Evolutionary conservation across 1,140 invertebrate genomes (phyloP), one percentile per base, ranked within the genome.

Genomic region (Trachelipus rathkii): DNA sequence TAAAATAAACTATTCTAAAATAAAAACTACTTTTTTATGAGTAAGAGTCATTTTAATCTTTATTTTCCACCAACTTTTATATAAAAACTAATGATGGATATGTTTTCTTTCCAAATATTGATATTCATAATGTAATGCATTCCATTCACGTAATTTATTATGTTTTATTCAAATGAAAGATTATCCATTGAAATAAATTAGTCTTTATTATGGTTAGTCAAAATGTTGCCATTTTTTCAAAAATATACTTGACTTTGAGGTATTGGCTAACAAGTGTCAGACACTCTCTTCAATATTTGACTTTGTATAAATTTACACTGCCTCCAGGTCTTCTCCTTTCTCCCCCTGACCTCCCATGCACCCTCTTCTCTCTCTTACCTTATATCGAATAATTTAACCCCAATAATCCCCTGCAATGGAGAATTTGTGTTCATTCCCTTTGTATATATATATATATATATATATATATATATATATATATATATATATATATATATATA

Each of bases 221-320:
- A 60, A 60, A 60, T 60, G 50, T 60, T 60, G 50, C 50, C 11
- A 60, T 60, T 60, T 60, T 60, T 60, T 60, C 46, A 19, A 60
- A 60, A 33, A 33, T 60, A 15, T 60, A 60, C 8, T 60, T 60
- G 50, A 60, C 50, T 33, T 60, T 60, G 19, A 60, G 50, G 19
- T 60, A 13, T 13, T 60, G 8, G 50, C 8, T 8, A 60, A 60
- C 2, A 60, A 60, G 8, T 60, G n/a, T n/a, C n/a, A 19, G 19
- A 15, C 50, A 60, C 50, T 60, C 50, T 19, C n/a, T 60, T 60
- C 11, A 60, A 60, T 60, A 60, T 60, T 60, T 60, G 8, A 15
- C 50, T 19, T n/a, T 15, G 50, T 60, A 60, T 60, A 60, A 60
- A 60, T 60, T 60, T 60, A 15, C 50, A 33, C 33, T 3, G 33